Conservation (phyloP, 2,888 invertebrate species). For the Drosophila formosana region DNA sequence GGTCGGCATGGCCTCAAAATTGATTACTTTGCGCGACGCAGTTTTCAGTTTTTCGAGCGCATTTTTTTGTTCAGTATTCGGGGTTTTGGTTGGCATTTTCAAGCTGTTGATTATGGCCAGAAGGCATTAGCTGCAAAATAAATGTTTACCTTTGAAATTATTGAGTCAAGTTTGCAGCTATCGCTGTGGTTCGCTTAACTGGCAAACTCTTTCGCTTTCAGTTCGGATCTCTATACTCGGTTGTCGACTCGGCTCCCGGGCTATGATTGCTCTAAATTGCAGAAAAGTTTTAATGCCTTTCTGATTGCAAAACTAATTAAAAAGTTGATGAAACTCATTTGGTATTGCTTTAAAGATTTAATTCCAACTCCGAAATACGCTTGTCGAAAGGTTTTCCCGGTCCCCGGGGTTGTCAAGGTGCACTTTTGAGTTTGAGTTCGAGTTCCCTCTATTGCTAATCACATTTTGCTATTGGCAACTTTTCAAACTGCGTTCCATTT, state of each 20-base stretch:
- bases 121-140: conserved; percentile 74
- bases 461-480: conserved; percentile 45
- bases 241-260: not conserved
- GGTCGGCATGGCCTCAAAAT: conserved; percentile 66
- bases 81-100: conserved; percentile 54
- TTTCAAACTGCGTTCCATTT: conserved; percentile 40
- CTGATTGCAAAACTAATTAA: conserved; percentile 79
- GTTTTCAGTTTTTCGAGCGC: conserved; percentile 40
- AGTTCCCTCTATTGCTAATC: conserved; percentile 41
- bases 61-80: conserved; percentile 7
- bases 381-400: conserved; percentile 6
- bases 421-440: not conserved
- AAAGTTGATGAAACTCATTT: conserved; percentile 74
- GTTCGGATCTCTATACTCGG: not conserved
- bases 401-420: conserved; percentile 35
- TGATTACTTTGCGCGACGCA: conserved; percentile 72
- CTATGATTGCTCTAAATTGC: conserved; percentile 48
- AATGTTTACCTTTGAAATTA: conserved; percentile 79
- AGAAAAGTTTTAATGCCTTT: conserved; percentile 56
- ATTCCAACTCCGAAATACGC: conserved; percentile 22
- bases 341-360: conserved; percentile 67
- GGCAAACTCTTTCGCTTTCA: conserved; percentile 9
- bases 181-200: conserved; percentile 29
- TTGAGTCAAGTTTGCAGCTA: conserved; percentile 70
- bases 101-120: conserved; percentile 78